phyloP scores from a whole-genome alignment of 2,113 vertebrate genomes.

The Fukomys damarensis region DNA sequence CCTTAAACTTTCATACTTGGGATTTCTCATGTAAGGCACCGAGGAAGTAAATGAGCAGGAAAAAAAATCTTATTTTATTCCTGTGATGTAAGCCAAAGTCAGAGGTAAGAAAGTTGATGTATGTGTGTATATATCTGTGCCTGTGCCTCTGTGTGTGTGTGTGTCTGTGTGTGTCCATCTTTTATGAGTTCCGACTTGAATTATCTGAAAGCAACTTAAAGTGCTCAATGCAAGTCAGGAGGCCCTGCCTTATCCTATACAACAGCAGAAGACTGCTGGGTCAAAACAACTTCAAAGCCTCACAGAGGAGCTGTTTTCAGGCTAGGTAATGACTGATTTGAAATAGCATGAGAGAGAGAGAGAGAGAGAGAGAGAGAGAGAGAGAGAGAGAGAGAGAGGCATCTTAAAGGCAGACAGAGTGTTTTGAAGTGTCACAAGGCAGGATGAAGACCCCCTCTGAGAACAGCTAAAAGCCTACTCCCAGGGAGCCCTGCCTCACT shows the following conservation, averaged over 20 bases:
- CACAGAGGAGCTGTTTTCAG: conserved; percentile 2
- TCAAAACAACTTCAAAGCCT: conserved; percentile 36
- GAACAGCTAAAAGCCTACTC: conserved; percentile 36
- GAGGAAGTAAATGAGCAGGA: neutral
- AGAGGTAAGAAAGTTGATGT: conserved; percentile 16
- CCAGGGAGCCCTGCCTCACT: neutral
- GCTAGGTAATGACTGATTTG: conserved; percentile 51
- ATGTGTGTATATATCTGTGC: too few relatives aligned
- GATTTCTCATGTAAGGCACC: neutral
- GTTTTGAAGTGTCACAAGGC: conserved; percentile 36
- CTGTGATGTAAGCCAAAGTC: neutral
- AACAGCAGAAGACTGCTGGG: neutral
- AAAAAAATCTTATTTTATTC: neutral
- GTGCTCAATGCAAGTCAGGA: neutral
- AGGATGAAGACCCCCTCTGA: conserved; percentile 59
- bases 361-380: neutral
- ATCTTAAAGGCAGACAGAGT: conserved; percentile 55
- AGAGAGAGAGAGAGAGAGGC: neutral
- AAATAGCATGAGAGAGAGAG: conserved; percentile 47
- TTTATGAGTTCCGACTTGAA: neutral
- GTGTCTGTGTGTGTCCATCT: neutral
- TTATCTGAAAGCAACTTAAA: conserved; percentile 38
- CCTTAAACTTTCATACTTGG: neutral
- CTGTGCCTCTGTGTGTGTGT: neutral
- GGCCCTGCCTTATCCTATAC: neutral